phyloP scores from a whole-genome alignment of 2,888 invertebrate species.

The Pantelozetes paolii region DNA sequence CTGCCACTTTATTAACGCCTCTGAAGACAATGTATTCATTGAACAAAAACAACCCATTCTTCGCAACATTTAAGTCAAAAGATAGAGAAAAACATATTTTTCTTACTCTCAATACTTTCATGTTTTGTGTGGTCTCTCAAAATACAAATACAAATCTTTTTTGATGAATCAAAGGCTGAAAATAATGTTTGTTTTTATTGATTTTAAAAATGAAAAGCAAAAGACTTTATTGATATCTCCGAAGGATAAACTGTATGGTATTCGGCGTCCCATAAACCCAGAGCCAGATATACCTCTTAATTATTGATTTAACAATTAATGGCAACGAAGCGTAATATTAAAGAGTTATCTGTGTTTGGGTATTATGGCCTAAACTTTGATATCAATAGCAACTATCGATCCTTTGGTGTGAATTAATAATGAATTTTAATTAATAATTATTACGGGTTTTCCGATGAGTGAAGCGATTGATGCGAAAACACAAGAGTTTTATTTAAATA shows the following conservation, averaged over 20 bases:
- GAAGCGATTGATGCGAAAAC: too few species aligned
- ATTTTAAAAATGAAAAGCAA: not conserved
- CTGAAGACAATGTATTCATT: not conserved
- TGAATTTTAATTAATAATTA: not conserved
- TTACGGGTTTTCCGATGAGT: not conserved
- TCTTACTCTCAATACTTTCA: not conserved
- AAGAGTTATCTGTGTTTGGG: not conserved
- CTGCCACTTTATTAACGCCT: slow-evolving; percentile 28
- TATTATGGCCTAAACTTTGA: too few species aligned
- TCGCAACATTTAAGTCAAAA: not conserved
- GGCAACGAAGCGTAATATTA: too few species aligned
- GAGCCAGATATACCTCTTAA: not conserved
- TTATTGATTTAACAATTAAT: too few species aligned
- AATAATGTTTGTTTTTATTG: too few species aligned
- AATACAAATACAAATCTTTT: not conserved
- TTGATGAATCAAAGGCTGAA: not conserved
- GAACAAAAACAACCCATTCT: not conserved
- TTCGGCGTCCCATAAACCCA: not conserved
- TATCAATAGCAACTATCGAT: not conserved
- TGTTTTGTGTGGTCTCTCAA: not conserved
- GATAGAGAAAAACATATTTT: not conserved
- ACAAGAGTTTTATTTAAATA: too few species aligned
- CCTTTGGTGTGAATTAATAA: not conserved
- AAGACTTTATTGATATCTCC: not conserved
- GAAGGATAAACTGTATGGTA: not conserved